Evolutionary conservation across 2,113 vertebrate genomes (phyloP), one percentile per base, ranked within the genome.

Genomic region (Eulacestoma nigropectus): DNA sequence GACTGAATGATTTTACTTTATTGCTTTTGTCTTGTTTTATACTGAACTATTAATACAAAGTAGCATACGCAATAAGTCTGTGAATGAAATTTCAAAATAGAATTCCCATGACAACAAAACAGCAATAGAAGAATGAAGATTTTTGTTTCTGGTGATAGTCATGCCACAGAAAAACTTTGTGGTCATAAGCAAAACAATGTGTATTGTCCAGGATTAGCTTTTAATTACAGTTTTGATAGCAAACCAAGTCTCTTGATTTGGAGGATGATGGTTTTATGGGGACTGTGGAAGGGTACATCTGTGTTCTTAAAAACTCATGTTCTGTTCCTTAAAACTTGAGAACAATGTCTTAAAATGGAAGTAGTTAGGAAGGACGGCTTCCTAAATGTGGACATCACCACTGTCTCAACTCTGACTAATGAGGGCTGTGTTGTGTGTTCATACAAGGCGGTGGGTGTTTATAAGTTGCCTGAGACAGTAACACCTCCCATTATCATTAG

Each of bases 11-110:
- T 67, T 85, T 90, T 46, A 74, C 95, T 97, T 94, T 96, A 93
- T 55, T 92, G 64, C 47, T 78, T 90, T 92, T 89, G 56, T 87
- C 60, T 84, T 95, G 44, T 96, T 97, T 97, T 97, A 84, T 90
- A 93, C 56, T 44, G 64, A 90, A 70, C 57, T 95, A n/a, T 90
- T 90, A 95, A 90, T 59, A 70, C 39, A 18, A 76, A 92, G n/a
- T 64, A 95, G 60, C 23, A 11, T 55, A 86, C 0, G 35, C 56
- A 93, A 87, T 92, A 81, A 77, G 37, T 70, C n/a, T 1, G 0
- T 77, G 75, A 80, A 83, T 50, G 72, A 50, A 53, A 77, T 80
- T 77, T 81, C 63, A n/a, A 87, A 92, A 63, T 4, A 49, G 72
- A 89, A 78, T 87, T 95, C 76, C 84, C 22, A 9, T 22, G 32